Conservation (phyloP, 2,113 vertebrate species). For the Mesocricetus auratus region DNA sequence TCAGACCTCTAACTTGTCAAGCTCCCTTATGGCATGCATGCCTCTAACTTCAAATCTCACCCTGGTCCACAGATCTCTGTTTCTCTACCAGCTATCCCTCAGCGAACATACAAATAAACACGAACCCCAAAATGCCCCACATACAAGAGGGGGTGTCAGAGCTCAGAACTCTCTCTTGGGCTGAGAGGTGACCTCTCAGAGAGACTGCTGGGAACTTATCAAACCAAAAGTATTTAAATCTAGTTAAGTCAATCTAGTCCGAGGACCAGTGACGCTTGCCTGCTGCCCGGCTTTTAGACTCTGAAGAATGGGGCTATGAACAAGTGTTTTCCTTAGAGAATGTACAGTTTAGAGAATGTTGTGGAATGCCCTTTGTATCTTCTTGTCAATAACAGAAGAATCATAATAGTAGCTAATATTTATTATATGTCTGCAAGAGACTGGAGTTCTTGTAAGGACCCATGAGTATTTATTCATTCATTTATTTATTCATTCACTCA, state of each 20-base stretch:
- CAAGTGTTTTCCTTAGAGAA: background rate
- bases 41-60: background rate
- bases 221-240: too few species aligned
- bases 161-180: too few species aligned
- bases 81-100: background rate
- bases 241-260: too few species aligned
- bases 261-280: background rate
- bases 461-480: background rate
- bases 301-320: background rate
- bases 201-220: background rate
- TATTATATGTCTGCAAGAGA: background rate
- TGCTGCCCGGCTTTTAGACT: accelerated
- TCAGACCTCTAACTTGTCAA: accelerated
- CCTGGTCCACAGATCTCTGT: background rate
- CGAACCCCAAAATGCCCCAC: background rate
- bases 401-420: background rate
- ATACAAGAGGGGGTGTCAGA: accelerated
- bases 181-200: background rate
- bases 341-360: accelerated
- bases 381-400: background rate
- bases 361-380: accelerated
- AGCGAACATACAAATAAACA: too few species aligned
- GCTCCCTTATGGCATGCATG: background rate
- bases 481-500: background rate
- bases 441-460: background rate